phyloP scores from a whole-genome alignment of 1,140 invertebrate genomes.

The Pachyrhynchus sulphureomaculatus region DNA sequence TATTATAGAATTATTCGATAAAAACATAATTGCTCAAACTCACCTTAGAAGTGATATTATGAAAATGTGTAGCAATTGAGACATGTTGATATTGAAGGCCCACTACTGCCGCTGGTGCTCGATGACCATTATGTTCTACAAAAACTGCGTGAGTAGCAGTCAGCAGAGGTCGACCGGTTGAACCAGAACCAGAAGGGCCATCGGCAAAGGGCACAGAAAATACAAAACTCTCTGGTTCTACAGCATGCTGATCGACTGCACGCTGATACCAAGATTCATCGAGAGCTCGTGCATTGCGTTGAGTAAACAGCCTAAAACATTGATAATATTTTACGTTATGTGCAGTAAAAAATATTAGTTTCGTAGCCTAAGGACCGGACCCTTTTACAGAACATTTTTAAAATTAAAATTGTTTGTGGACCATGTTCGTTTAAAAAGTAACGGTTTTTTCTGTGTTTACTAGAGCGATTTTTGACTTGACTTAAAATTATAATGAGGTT shows the following conservation, averaged over 20 bases:
- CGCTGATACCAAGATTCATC: constrained; percentile 91
- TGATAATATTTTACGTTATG: no score
- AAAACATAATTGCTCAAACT: no score
- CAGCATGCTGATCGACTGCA: constrained; percentile 84
- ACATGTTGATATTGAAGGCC: constrained; percentile 84
- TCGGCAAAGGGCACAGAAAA: constrained; percentile 88
- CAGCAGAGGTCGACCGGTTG: constrained; percentile 66
- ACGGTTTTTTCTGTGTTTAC: no score
- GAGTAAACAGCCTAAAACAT: constrained; percentile 74
- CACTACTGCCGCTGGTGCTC: constrained; percentile 87
- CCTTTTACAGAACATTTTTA: no score
- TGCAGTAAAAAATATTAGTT: no score
- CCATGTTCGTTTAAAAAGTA: no score
- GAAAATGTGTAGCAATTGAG: constrained; percentile 76
- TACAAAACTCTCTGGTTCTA: constrained; percentile 87
- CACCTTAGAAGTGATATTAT: constrained; percentile 83
- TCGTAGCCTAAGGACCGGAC: no score
- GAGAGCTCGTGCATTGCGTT: constrained; percentile 77
- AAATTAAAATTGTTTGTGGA: no score
- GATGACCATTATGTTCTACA: constrained; percentile 77
- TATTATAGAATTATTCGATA: no score
- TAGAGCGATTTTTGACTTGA: no score
- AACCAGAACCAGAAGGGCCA: constrained; percentile 53
- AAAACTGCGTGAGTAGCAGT: constrained; percentile 90
- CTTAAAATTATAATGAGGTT: no score